These are phyloP conservation scores for Nixonia krombeini DNA, from an alignment of 1,140 invertebrate species.

Conservation along the genomic window DNA sequence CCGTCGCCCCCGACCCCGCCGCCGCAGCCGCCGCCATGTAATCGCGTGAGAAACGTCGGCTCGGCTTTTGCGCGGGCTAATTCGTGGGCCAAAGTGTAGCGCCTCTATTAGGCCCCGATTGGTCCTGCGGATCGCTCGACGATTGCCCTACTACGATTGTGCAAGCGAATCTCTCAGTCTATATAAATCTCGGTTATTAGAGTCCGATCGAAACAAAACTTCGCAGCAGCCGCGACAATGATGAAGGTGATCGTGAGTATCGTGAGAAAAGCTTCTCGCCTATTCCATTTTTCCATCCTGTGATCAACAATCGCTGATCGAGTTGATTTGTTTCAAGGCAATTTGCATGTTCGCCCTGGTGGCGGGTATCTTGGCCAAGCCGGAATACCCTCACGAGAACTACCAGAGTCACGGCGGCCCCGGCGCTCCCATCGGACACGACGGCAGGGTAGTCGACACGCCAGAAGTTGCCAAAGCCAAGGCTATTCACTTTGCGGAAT, in stretches of 20 bases:
- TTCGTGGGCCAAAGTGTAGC: constrained; percentile 4
- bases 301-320: too few relatives aligned
- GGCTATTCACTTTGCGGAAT: constrained; percentile 69
- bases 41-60: constrained; percentile 17
- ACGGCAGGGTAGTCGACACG: constrained; percentile 70
- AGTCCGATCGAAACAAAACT: background rate
- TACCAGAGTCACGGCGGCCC: constrained; percentile 57
- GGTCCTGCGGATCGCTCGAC: constrained; percentile 1
- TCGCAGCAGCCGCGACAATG: background rate
- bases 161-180: constrained; percentile 4
- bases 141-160: constrained; percentile 1
- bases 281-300: constrained; percentile 7
- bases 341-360: constrained; percentile 13
- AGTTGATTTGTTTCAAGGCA: constrained; percentile 22
- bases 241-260: constrained; percentile 34
- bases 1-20: constrained; percentile 10
- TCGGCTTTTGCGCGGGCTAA: constrained; percentile 4
- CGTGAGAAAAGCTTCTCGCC: constrained; percentile 2
- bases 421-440: constrained; percentile 70
- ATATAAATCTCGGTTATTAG: constrained; percentile 12
- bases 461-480: constrained; percentile 74
- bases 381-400: constrained; percentile 12
- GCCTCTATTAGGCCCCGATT: too few relatives aligned
- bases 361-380: constrained; percentile 13
- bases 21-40: constrained; percentile 6